Base-by-base conservation (phyloP, 2,888 invertebrate genomes). In the Alitta virens region DNA sequence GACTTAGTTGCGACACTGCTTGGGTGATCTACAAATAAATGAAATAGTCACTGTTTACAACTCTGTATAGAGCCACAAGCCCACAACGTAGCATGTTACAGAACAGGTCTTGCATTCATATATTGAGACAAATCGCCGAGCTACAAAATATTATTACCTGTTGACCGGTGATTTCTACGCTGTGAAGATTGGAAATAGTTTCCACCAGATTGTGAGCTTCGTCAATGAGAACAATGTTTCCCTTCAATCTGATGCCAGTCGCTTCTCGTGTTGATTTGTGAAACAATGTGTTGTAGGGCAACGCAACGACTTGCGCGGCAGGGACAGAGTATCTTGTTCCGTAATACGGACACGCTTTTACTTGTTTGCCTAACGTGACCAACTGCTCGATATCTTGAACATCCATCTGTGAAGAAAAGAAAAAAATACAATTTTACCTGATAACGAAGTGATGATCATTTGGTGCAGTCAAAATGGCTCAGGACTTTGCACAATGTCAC, bases 131-230 rank as follows among this genome's bases (percentile, higher is more conserved):
- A n/a, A n/a, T n/a, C n/a, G n/a, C n/a, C n/a, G n/a, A 33, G 33
- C 12, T 12, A 33, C 33, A 33, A 33, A 33, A 33, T 33, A 7
- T 33, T 12, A 7, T 33, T 33, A 33, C 75, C 74, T 93, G 91
- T 70, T 85, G 84, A 0, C 86, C 86, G 0, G 85, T 87, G 16
- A 96, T 84, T 46, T 90, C 88, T 0, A 89, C 87, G 64, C 91
- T 91, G 77, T 97, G 88, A 72, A 96, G 91, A 74, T 89, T 89
- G 66, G 90, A 89, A 69, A 98, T 87, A 0, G 95, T 91, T 65
- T 96, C 93, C 12, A 96, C 84, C 1, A 99, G 86, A 80, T 98
- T 99, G 75, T 99, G 99, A 0, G 98, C 98, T 82, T 99, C 99
- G 78, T 99, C 99, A 21, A 87, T 81, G 63, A 99, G 90, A 0